Evolutionary conservation across 2,113 vertebrate genomes (phyloP).

Genomic region (Calypte anna): DNA sequence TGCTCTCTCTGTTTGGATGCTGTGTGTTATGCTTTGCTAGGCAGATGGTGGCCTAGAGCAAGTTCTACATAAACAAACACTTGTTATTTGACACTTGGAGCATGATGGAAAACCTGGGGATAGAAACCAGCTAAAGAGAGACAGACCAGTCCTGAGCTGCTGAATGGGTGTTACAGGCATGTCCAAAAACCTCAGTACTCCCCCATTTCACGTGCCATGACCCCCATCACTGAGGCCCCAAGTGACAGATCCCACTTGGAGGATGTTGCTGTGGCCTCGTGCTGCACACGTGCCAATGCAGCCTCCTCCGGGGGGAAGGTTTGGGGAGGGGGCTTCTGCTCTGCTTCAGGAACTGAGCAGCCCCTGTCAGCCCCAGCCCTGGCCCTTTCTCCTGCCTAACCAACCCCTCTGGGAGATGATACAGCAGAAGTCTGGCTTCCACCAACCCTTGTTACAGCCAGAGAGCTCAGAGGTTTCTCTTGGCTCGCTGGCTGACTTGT

Average conservation of each 20-base stretch:
- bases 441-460: neutral
- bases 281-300: neutral
- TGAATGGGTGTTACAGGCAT: rapidly evolving
- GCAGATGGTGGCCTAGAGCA: neutral
- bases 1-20: slow-evolving; percentile 10
- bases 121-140: neutral
- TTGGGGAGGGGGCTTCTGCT: neutral
- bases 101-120: neutral
- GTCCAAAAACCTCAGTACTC: rapidly evolving
- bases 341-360: neutral
- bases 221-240: neutral
- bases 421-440: slow-evolving; percentile 38
- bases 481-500: slow-evolving; percentile 18
- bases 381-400: neutral
- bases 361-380: neutral
- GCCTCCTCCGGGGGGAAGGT: neutral
- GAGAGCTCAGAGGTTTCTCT: slow-evolving; percentile 39
- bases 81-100: neutral
- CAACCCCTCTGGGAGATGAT: neutral
- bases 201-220: neutral
- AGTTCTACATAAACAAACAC: slow-evolving; percentile 41
- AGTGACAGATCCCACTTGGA: rapidly evolving
- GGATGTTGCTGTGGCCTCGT: rapidly evolving
- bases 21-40: neutral
- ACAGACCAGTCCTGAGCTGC: neutral